Evolutionary conservation across 2,888 invertebrate species (phyloP).

Genomic region (Thalpophila matura): DNA sequence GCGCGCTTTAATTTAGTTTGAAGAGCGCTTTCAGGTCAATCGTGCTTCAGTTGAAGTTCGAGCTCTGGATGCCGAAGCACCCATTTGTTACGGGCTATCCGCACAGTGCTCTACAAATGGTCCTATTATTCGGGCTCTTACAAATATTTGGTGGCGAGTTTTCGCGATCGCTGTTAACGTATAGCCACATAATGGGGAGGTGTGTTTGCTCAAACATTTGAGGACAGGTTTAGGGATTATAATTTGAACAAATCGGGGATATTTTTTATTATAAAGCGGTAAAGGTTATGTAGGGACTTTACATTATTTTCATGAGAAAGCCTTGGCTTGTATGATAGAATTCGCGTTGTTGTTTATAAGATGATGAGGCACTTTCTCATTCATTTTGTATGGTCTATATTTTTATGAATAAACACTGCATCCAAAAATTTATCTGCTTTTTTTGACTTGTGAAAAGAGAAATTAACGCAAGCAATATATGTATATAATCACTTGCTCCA

Average conservation of each 20-base stretch:
- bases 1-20: constrained; percentile 49
- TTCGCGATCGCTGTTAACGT: constrained; percentile 31
- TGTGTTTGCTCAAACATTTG: constrained; percentile 38
- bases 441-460: too few relatives aligned
- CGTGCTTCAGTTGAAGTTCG: constrained; percentile 28
- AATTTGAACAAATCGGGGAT: constrained; percentile 1
- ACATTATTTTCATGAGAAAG: neutral
- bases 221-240: constrained; percentile 3
- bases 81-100: constrained; percentile 35
- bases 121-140: constrained; percentile 41
- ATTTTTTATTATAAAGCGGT: constrained; percentile 14
- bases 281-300: too few relatives aligned
- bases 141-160: constrained; percentile 52
- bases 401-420: too few relatives aligned
- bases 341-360: neutral
- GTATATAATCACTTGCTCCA: too few relatives aligned
- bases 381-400: too few relatives aligned
- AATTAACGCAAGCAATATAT: too few relatives aligned
- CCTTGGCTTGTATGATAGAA: neutral
- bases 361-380: neutral
- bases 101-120: constrained; percentile 37
- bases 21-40: constrained; percentile 50
- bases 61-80: constrained; percentile 21
- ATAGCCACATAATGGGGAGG: constrained; percentile 28
- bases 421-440: neutral